These are phyloP conservation scores for Lepus americanus DNA, from an alignment of 2,113 vertebrate genomes.

Conservation along the genomic window DNA sequence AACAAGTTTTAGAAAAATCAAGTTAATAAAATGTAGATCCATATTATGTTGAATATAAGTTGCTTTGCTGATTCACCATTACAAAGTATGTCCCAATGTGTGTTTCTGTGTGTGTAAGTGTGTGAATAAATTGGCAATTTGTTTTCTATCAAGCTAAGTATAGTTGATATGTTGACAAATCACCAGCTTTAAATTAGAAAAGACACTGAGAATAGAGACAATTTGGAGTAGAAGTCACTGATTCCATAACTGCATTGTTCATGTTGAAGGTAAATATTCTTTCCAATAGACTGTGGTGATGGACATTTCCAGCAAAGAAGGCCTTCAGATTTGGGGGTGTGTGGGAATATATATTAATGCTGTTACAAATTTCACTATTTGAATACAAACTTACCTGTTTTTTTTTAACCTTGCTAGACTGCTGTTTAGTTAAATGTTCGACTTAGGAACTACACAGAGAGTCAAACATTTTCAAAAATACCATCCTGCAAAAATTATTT, in stretches of 20 bases:
- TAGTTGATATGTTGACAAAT: conserved; percentile 30
- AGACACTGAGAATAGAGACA: not conserved
- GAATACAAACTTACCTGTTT: not conserved
- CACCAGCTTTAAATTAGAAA: not conserved
- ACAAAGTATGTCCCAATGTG: not conserved
- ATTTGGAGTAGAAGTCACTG: not conserved
- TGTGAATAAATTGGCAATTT: not conserved
- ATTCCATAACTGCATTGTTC: not conserved
- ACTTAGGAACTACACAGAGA: conserved; percentile 3
- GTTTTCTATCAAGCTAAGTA: conserved; percentile 51
- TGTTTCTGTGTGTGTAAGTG: not conserved
- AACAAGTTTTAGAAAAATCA: conserved; percentile 74
- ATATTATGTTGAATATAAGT: conserved; percentile 61
- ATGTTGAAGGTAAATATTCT: not conserved
- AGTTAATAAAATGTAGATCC: conserved; percentile 40
- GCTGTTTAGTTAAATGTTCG: not conserved
- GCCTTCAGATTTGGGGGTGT: not conserved
- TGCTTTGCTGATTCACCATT: conserved; percentile 54
- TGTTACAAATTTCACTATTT: not conserved
- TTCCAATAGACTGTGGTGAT: not conserved
- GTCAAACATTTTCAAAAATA: conserved; percentile 27
- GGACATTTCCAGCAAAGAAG: conserved; percentile 29
- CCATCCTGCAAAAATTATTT: conserved; percentile 22
- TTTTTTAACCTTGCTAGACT: not conserved
- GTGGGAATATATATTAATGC: conserved; percentile 28